Base-by-base conservation (phyloP, 2,888 invertebrate genomes). In the Bimastos eiseni region DNA sequence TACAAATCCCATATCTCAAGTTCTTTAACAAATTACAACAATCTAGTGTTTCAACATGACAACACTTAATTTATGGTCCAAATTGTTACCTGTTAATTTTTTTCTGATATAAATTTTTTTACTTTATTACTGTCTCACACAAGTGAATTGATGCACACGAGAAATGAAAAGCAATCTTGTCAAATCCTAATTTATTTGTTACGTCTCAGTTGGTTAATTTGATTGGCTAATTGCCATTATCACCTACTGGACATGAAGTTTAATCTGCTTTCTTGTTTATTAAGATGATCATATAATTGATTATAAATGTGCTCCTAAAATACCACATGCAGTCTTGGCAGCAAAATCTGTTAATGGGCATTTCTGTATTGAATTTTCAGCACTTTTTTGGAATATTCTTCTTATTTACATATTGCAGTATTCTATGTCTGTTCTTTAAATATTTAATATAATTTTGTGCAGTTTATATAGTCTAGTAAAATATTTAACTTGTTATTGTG, bases 391-490 rank as follows among this genome's bases (percentile, higher is more conserved):
- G 49, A 49, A 70, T 70, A n/a, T n/a, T 70, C n/a, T 70, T 70
- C n/a, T 70, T 70, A 70, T 70, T n/a, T 70, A 70, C 4, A n/a
- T 70, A n/a, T 70, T n/a, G 70, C 70, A 70, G 70, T 70, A n/a
- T 70, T 70, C 30, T 70, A 70, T 70, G 30, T n/a, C 70, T 70
- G 70, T 70, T 70, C 70, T 70, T 70, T 70, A 70, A 70, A 70
- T 70, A 70, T 70, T 70, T 70, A 70, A 70, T 70, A n/a, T 70
- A n/a, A 6, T 2, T 70, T 70, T 70, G 30, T 70, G 30, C 70
- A 49, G 49, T 49, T 70, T n/a, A 49, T 49, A n/a, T n/a, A 70
- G 70, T 70, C 70, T n/a, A 70, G 70, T 70, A 70, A 70, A 70
- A 30, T 70, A 70, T 70, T 70, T 70, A 70, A 70, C n/a, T n/a